Conservation (phyloP, 2,888 invertebrate species). For the Cheilosia grossa region DNA sequence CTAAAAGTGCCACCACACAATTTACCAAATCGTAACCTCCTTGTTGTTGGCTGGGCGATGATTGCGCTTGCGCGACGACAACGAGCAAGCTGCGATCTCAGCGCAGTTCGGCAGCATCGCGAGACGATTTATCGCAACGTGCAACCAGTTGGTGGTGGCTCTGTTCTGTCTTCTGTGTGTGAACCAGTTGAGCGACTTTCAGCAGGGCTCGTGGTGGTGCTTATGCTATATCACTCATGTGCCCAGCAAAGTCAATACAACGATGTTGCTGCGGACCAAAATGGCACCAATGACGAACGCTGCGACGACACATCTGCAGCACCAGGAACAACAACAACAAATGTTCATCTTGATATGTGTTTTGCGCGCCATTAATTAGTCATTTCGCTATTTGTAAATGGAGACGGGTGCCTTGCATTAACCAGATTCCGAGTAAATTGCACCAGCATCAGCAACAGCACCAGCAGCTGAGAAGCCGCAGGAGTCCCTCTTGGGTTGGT, state of each 20-base stretch:
- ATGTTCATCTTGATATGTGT: slow-evolving; percentile 78
- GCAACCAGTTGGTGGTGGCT: slow-evolving; percentile 37
- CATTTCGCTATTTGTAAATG: slow-evolving; percentile 78
- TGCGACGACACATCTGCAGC: slow-evolving; percentile 67
- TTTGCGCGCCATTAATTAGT: slow-evolving; percentile 78
- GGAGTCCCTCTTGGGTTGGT: slow-evolving; percentile 67
- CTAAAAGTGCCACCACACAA: slow-evolving; percentile 75
- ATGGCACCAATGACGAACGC: slow-evolving; percentile 73
- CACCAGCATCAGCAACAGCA: slow-evolving; percentile 64
- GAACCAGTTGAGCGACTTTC: slow-evolving; percentile 74
- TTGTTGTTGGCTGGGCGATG: slow-evolving; percentile 20
- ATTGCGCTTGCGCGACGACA: slow-evolving; percentile 16
- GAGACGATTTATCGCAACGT: slow-evolving; percentile 40
- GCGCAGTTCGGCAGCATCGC: slow-evolving; percentile 4
- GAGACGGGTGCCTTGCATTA: slow-evolving; percentile 78
- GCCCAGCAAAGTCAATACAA: slow-evolving; percentile 67
- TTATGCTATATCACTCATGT: slow-evolving; percentile 74
- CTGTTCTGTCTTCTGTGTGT: slow-evolving; percentile 15
- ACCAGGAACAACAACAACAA: slow-evolving; percentile 57
- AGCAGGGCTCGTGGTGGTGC: slow-evolving; percentile 52
- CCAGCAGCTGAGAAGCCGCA: slow-evolving; percentile 53
- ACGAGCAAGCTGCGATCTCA: slow-evolving; percentile 2
- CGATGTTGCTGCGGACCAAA: slow-evolving; percentile 63
- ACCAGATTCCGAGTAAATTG: slow-evolving; percentile 78
- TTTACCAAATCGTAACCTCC: slow-evolving; percentile 66